Base-by-base conservation (phyloP, 1,140 invertebrate genomes). In the Cotesia vestalis region DNA sequence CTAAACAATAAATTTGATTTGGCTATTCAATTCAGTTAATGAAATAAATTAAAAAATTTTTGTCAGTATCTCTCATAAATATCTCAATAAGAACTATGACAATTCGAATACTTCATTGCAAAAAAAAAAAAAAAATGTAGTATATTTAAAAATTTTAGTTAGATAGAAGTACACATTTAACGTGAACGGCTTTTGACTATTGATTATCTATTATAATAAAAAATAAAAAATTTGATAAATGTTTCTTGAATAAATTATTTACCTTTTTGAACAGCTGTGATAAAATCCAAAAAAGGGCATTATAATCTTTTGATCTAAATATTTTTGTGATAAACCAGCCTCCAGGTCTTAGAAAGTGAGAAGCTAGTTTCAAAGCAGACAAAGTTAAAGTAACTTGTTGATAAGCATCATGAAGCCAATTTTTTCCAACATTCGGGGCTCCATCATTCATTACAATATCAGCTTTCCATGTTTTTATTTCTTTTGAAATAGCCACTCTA, bases 291-390 rank as follows among this genome's bases (percentile, higher is more conserved):
- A 99, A 83, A 1, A 99, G 82, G 0, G 96, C 90, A 84, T 98
- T 91, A 83, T 99, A 99, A 88, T 99, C 98, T 88, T 97, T 98
- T 1, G 97, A 99, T 69, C 98, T 90, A 85, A 99, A 99, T 1
- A 99, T 92, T 90, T 99, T 99, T 0, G 98, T 99, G 0, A 99
- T 90, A 88, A 99, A 99, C 92, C 94, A 98, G 59, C 98, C 98
- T 66, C 96, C 96, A 80, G 93, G 90, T 78, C 90, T 90, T n/a
- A 99, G 86, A 83, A 99, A 96, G 74, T 97, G 91, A 38, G 95
- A 94, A 0, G 97, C 96, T 68, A 99, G 81, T 88, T 98, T 98
- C 17, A 99, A 85, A 14, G 98, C 96, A 80, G 93, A 93, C 1
- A 99, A 87, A 4, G 97, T 97, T 1, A 99, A 87, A 78, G 93